A percentile compares a stretch with the other conserved stretches of the same genome.
Evolutionary conservation across 2,113 vertebrate genomes (phyloP).

Genomic region (Actenoides hombroni): DNA sequence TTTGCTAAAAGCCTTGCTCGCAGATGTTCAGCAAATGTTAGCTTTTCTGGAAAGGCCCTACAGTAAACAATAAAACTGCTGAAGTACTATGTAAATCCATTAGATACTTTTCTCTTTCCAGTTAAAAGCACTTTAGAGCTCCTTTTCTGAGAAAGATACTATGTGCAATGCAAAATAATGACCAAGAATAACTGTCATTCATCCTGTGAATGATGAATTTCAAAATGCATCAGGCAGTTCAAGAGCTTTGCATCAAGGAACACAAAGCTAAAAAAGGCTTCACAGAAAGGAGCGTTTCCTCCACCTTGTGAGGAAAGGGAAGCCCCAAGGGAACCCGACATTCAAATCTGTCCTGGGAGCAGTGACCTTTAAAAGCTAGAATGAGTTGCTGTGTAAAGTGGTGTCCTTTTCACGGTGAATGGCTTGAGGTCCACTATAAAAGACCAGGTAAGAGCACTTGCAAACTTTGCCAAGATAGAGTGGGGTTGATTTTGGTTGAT

Average conservation of each 20-base stretch:
- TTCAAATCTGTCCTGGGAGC: background rate
- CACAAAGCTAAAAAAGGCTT: background rate
- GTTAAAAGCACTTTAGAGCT: background rate
- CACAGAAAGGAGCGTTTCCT: background rate
- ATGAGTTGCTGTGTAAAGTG: background rate
- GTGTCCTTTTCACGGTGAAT: fast-evolving
- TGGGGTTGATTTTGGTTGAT: background rate
- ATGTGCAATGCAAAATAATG: background rate
- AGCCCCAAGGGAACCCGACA: background rate
- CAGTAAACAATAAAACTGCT: constrained; percentile 17
- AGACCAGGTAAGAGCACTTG: background rate
- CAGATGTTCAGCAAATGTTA: constrained; percentile 66
- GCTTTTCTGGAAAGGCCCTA: background rate
- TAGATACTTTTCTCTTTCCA: background rate
- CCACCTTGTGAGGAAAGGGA: background rate
- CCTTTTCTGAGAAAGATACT: background rate
- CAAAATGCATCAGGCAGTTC: background rate
- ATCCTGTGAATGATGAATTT: background rate
- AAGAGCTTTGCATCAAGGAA: background rate
- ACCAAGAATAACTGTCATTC: background rate
- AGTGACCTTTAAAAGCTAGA: background rate
- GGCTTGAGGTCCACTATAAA: background rate
- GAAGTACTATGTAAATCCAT: background rate
- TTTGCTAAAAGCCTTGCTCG: constrained; percentile 17
- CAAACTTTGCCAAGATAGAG: background rate